These are phyloP conservation scores for Erythrolamprus reginae DNA, from an alignment of 2,113 vertebrate genomes.

Conservation along the genomic window DNA sequence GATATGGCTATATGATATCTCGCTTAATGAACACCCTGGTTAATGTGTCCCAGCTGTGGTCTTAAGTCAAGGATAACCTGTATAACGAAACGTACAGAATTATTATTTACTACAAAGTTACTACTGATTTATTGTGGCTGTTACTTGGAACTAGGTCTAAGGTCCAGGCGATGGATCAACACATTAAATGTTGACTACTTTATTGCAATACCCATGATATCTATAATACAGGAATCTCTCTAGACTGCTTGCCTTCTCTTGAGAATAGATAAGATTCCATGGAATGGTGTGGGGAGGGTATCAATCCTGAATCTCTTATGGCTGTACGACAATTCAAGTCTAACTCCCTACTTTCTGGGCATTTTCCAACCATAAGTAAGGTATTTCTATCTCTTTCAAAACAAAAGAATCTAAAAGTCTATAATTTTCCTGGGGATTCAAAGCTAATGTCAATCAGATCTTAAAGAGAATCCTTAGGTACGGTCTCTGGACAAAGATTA, in stretches of 20 bases:
- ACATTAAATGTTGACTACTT: background rate
- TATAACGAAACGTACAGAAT: background rate
- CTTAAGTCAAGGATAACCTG: background rate
- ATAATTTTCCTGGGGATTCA: no score
- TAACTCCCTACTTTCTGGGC: no score
- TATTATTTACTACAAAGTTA: background rate
- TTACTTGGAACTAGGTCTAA: background rate
- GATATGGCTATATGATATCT: background rate
- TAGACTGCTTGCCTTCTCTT: background rate
- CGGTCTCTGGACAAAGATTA: no score
- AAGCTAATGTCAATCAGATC: no score
- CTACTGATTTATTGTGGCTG: background rate
- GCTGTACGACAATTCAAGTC: no score
- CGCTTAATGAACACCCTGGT: background rate
- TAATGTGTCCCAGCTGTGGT: background rate
- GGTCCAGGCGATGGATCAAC: background rate
- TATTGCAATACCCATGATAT: background rate
- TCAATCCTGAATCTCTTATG: no score
- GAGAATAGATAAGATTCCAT: background rate
- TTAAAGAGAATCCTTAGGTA: no score
- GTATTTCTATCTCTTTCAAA: no score
- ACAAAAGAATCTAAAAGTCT: no score
- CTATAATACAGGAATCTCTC: background rate
- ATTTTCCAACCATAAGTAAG: no score
- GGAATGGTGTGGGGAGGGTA: no score